Evolutionary conservation across 2,888 invertebrate species (phyloP).

Genomic region (Nephrotoma flavescens): DNA sequence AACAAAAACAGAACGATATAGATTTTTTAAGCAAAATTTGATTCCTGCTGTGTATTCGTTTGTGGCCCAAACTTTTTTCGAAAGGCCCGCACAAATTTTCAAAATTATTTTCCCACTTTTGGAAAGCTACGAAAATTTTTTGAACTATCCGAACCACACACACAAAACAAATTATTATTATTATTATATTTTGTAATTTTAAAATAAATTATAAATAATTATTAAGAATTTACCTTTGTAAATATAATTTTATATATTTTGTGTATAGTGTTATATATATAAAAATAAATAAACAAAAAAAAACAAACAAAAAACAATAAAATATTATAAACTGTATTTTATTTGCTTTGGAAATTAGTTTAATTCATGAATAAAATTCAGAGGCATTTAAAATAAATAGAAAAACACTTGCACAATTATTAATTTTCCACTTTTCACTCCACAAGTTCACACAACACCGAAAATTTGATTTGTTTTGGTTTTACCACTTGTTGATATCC

Average conservation of each 20-base stretch:
- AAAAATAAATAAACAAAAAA: neutral
- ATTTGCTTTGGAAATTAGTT: neutral
- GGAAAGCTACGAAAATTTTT: neutral
- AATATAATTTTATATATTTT: slow-evolving; percentile 2
- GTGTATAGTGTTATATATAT: neutral
- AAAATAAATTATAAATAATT: neutral
- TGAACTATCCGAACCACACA: neutral
- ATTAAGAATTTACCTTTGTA: slow-evolving; percentile 4
- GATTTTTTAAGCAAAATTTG: neutral
- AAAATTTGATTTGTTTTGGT: neutral
- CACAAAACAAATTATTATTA: neutral
- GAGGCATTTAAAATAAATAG: neutral
- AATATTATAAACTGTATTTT: neutral
- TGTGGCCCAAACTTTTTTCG: neutral
- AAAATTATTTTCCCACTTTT: neutral
- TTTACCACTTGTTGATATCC: neutral
- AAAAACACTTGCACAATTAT: neutral
- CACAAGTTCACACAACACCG: neutral
- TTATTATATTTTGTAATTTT: neutral
- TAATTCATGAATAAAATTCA: neutral
- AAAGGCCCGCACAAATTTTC: neutral
- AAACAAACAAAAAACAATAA: neutral
- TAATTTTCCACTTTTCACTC: neutral
- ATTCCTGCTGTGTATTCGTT: neutral
- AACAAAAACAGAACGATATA: neutral